These are phyloP conservation scores for Clarias batrachus DNA, from an alignment of 2,113 vertebrate species.

Conservation along the genomic window DNA sequence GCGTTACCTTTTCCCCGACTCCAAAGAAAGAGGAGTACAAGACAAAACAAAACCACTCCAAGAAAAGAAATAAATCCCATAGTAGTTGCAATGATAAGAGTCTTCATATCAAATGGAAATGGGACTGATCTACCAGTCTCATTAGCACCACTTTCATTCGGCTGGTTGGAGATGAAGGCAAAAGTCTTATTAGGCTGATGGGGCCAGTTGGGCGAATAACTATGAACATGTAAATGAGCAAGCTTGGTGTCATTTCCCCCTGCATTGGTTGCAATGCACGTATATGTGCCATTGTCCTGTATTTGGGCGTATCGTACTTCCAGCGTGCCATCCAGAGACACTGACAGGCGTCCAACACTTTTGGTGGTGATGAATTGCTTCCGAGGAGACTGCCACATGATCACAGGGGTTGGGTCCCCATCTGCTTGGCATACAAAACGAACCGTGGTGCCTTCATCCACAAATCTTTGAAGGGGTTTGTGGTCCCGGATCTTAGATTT, in stretches of 20 bases:
- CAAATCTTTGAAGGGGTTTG: conserved; percentile 87
- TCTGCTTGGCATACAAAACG: conserved; percentile 89
- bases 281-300: conserved; percentile 96
- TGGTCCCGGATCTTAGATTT: conserved; percentile 90
- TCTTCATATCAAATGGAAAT: conserved; percentile 98
- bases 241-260: conserved; percentile 93
- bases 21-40: conserved; percentile 97
- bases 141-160: conserved; percentile 89
- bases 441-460: conserved; percentile 94
- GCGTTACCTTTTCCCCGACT: conserved; percentile 95
- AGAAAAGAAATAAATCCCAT: conserved; percentile 99
- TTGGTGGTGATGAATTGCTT: conserved; percentile 95
- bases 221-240: conserved; percentile 93
- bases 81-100: conserved; percentile 95
- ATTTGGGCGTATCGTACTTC: conserved; percentile 97
- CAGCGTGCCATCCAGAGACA: conserved; percentile 88
- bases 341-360: conserved; percentile 87
- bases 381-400: conserved; percentile 92
- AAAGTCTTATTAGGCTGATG: conserved; percentile 98
- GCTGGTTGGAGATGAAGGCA: conserved; percentile 97
- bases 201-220: conserved; percentile 98
- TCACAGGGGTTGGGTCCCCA: conserved; percentile 86
- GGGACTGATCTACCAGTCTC: conserved; percentile 87
- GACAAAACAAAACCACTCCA: conserved; percentile 96
- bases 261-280: conserved; percentile 92